phyloP scores from a whole-genome alignment of 1,140 invertebrate genomes.

The Orchesella cincta region DNA sequence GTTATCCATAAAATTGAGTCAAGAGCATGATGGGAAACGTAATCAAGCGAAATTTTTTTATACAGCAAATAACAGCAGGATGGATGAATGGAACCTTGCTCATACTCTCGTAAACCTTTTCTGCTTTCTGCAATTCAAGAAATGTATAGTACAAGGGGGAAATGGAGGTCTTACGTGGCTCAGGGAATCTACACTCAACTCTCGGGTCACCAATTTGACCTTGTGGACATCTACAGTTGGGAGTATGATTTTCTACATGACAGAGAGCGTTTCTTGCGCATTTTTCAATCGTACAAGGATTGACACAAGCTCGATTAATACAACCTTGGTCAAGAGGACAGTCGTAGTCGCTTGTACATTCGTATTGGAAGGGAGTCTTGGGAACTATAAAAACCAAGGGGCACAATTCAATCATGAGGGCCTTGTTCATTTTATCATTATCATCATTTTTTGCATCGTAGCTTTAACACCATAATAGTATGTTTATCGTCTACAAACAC shows the following conservation, averaged over 20 bases:
- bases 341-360: slow-evolving; percentile 75
- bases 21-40: no score
- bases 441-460: no score
- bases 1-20: no score
- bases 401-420: neutral
- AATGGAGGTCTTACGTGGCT: slow-evolving; percentile 43
- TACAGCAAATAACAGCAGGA: no score
- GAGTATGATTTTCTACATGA: slow-evolving; percentile 70
- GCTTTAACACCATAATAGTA: no score
- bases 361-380: slow-evolving; percentile 56
- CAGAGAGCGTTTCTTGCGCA: slow-evolving; percentile 79
- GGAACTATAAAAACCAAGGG: slow-evolving; percentile 12
- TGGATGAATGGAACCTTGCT: no score
- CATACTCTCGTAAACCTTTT: no score
- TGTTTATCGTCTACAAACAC: no score
- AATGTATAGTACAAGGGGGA: no score
- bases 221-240: slow-evolving; percentile 76
- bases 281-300: slow-evolving; percentile 71
- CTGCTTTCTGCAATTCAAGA: no score
- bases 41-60: no score
- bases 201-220: slow-evolving; percentile 74
- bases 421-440: no score
- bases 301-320: slow-evolving; percentile 71
- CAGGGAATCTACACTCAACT: slow-evolving; percentile 57
- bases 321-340: slow-evolving; percentile 74